Evolutionary conservation across 2,113 vertebrate genomes (phyloP), one percentile per base, ranked within the genome.

Genomic region (Zeus faber): DNA sequence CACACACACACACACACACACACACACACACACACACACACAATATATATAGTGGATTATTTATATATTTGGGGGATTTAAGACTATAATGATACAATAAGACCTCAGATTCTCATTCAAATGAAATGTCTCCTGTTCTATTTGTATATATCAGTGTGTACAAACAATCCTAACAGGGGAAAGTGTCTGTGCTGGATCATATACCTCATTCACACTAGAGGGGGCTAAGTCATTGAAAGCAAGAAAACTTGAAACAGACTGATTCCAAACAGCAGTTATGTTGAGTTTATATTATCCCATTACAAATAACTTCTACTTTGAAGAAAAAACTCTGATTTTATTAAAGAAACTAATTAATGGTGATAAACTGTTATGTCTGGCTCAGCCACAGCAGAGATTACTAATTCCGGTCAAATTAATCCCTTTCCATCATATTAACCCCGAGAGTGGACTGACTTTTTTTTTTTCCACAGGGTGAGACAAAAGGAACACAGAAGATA

Each of bases 171-270:
- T n/a, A n/a, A n/a, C n/a, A n/a, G n/a, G n/a, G n/a, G n/a, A 11
- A 13, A 13, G 9, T 21, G 43, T 22, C 7, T 45, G 43, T 22
- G 20, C 13, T 47, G 6, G 47, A 20, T 26, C 24, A 17, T 55
- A 75, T 78, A 62, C 77, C 77, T 68, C 56, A 47, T 70, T 76
- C 23, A n/a, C 85, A 82, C 82, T 84, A 85, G 85, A 79, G 82
- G 80, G 85, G 73, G 85, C 83, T 85, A 85, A 71, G 84, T 81
- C 75, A 81, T 79, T 77, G 68, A 39, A 35, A 81, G 77, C 68
- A 70, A 58, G 44, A 49, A 68, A 73, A 66, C 65, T 26, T 48
- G 45, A 50, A 45, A 49, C 44, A 65, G 37, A 54, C 46, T 62
- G 66, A 76, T 72, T 60, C 48, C 27, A 37, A 60, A 37, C 11